Percentiles rank a stretch among this genome's conserved stretches.
phyloP scores from a whole-genome alignment of 2,113 vertebrate species.

The Platysteira castanea region DNA sequence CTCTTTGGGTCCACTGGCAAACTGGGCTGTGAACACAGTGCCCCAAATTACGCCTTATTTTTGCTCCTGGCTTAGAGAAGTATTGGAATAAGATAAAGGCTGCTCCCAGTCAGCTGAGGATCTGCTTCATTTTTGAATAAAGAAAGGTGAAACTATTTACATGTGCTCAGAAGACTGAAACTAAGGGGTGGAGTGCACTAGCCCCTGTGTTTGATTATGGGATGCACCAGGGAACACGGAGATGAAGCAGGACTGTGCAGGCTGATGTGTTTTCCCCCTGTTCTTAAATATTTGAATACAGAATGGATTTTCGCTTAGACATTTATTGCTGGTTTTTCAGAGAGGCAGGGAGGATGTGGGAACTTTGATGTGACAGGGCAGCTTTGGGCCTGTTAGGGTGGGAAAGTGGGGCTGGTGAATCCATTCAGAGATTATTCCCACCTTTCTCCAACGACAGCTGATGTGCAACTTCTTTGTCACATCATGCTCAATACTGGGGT shows the following conservation, averaged over 20 bases:
- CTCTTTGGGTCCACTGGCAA: not conserved
- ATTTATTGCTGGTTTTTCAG: not conserved
- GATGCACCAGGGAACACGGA: not conserved
- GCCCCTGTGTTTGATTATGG: not conserved
- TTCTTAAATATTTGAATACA: not conserved
- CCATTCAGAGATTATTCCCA: not conserved
- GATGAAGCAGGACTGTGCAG: not conserved
- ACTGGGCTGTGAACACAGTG: not conserved
- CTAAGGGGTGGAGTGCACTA: not conserved
- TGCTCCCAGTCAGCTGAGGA: not conserved
- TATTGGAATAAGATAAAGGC: not conserved
- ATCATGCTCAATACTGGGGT: not conserved
- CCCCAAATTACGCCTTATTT: not conserved
- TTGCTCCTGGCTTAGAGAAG: not conserved
- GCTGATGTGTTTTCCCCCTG: not conserved
- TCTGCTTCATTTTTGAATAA: not conserved
- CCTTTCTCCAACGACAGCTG: not conserved
- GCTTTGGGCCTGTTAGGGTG: not conserved
- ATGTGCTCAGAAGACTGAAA: not conserved
- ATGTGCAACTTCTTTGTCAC: not conserved
- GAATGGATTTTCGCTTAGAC: not conserved
- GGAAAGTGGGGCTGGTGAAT: not conserved
- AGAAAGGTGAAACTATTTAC: not conserved
- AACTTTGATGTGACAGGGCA: not conserved
- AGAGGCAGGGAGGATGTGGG: not conserved